Base-by-base conservation (phyloP, 2,888 invertebrate genomes). In the Dasypogon diadema region DNA sequence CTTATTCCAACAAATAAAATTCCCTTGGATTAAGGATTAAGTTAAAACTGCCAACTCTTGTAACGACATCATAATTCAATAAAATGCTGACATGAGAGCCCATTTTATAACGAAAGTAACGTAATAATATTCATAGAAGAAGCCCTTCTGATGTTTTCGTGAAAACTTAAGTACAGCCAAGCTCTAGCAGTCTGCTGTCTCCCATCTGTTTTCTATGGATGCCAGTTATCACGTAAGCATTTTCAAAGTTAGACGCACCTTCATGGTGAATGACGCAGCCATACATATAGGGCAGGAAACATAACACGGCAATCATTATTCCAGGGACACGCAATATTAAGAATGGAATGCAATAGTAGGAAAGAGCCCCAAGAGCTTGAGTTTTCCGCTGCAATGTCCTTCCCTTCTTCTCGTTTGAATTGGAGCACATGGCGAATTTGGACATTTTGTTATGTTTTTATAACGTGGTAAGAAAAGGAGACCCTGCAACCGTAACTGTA, bases 31-130 rank as follows among this genome's bases (percentile, higher is more conserved):
- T 60, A 60, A 60, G 60, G n/a, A n/a, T n/a, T n/a, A 60, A 60
- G 37, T 60, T 34, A 60, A 60, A 37, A 37, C 37, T 37, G 34
- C 12, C 18, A 60, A 60, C 34, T 60, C 60, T 34, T 16, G 60
- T 60, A 60, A 42, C 60, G 22, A 60, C 60, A 60, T 60, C 60
- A 37, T 60, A 60, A 60, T 60, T 60, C 60, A 60, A 60, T 60
- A 34, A 60, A 60, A 21, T 37, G 21, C 42, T 18, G 22, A 60
- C 60, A 60, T 60, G 37, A 60, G 37, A 60, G 21, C 37, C 6
- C 37, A 34, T n/a, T 8, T 10, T 18, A 21, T 16, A 37, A 60
- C 34, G 60, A n/a, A 37, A 37, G n/a, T 37, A 60, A 12, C n/a
- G 37, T 37, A 60, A 60, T 60, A 34, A 60, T 42, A 60, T 60